phyloP scores from a whole-genome alignment of 2,888 invertebrate genomes.

The Masnerella sp. region DNA sequence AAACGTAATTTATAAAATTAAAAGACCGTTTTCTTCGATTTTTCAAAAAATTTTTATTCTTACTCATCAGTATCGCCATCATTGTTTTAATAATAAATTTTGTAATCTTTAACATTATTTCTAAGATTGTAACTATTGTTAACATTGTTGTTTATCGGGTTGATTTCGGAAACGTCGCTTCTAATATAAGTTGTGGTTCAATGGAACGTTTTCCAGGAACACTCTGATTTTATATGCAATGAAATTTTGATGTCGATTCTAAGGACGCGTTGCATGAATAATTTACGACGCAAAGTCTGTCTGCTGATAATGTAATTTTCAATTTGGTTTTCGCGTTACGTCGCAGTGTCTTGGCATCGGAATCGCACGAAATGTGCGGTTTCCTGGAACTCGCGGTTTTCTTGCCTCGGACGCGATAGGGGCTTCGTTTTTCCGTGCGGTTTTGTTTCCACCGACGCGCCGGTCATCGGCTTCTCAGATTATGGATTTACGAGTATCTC shows the following conservation, averaged over 20 bases:
- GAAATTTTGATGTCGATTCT: conserved; percentile 40
- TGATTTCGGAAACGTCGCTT: background rate
- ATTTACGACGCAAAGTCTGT: conserved; percentile 20
- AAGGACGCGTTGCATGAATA: conserved; percentile 36
- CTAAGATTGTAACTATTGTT: too few species aligned
- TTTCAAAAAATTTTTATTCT: too few species aligned
- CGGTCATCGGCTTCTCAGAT: conserved; percentile 54
- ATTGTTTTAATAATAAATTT: too few species aligned
- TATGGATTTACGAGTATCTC: conserved; percentile 49
- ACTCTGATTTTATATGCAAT: conserved; percentile 33
- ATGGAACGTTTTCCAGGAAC: conserved; percentile 11
- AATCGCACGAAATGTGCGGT: conserved; percentile 32
- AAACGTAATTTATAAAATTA: too few species aligned
- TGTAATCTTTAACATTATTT: too few species aligned
- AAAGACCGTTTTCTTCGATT: too few species aligned
- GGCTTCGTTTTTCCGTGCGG: conserved; percentile 29
- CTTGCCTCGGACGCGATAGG: too few species aligned
- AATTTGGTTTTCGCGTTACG: conserved; percentile 18
- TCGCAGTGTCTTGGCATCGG: conserved; percentile 7
- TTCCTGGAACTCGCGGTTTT: conserved; percentile 19
- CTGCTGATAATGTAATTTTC: conserved; percentile 31
- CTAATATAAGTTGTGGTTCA: conserved; percentile 14
- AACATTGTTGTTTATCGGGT: too few species aligned
- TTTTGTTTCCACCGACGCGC: conserved; percentile 17
- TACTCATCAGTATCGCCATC: too few species aligned